Evolutionary conservation across 2,888 invertebrate genomes (phyloP), one percentile per base, ranked within the genome.

Genomic region (Eupithecia insigniata): DNA sequence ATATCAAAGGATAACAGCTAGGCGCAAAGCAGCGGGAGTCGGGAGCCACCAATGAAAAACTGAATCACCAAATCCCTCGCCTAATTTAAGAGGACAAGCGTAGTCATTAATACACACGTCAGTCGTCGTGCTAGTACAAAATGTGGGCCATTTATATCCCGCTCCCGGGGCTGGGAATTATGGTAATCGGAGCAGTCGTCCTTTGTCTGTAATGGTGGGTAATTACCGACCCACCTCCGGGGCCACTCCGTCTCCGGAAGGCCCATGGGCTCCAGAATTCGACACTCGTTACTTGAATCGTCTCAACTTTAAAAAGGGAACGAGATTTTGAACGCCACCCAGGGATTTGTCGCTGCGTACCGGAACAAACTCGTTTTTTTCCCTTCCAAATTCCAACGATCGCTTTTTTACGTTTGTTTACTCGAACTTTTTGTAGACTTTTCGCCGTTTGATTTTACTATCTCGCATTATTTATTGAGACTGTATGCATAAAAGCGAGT

Each of bases 121-220:
- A 93, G 88, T 90, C 89, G 87, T 88, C 89, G 90, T 91, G 90
- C 92, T 92, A 92, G 89, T 92, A 93, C 93, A 93, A 93, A 94
- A 93, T 93, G 93, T 90, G 89, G 89, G 86, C 88, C 93, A 93
- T 93, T 93, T 93, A 90, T 93, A 92, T 91, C 90, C 88, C 87
- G 90, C 86, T 89, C 87, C 87, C 89, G 90, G 88, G 90, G 90
- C 87, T 89, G 91, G 92, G 92, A 92, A 92, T 93, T 93, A 94
- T 93, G 93, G 91, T 94, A 94, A 93, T 93, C 92, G 92, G 91
- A 87, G 90, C 91, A 92, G 90, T 89, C 92, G 92, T 93, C 93
- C 93, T 92, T 93, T 93, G 93, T 93, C 92, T 91, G 90, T 94
- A 93, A 94, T 93, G 93, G 92, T 87, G 86, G 92, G 93, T 93